Evolutionary conservation across 1,140 invertebrate species (phyloP).

Genomic region (Campoletis sonorensis): DNA sequence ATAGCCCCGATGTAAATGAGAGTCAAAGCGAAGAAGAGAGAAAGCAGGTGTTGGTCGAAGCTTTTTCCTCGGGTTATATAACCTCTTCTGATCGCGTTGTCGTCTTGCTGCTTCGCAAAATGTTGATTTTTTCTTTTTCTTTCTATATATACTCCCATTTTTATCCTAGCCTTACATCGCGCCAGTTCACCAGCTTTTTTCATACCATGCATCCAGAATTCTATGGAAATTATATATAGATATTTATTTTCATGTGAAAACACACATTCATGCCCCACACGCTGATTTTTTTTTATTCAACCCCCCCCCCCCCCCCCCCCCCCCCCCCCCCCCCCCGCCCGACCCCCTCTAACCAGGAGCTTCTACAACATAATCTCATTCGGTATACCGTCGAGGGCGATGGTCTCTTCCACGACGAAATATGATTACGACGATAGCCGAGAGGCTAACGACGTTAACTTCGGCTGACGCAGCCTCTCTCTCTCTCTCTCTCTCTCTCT

Average conservation of each 20-base stretch:
- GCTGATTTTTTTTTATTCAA: slow-evolving; percentile 18
- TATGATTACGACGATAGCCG: slow-evolving; percentile 65
- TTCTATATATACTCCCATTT: background rate
- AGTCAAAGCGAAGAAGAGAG: slow-evolving; percentile 51
- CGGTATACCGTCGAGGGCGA: slow-evolving; percentile 1
- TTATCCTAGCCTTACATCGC: background rate
- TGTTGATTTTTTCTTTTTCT: slow-evolving; percentile 21
- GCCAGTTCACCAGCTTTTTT: slow-evolving; percentile 17
- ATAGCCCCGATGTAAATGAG: slow-evolving; percentile 60
- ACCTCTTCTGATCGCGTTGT: too few relatives aligned
- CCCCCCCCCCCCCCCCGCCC: too few relatives aligned
- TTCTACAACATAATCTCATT: slow-evolving; percentile 43
- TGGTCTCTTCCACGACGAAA: slow-evolving; percentile 59
- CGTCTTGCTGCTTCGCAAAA: background rate
- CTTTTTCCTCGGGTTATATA: slow-evolving; percentile 10
- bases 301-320: too few relatives aligned
- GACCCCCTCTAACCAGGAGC: slow-evolving; percentile 38
- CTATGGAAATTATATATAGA: background rate
- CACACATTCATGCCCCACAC: background rate
- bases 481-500: too few relatives aligned
- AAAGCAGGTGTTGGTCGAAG: slow-evolving; percentile 38
- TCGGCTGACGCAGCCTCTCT: slow-evolving; percentile 58
- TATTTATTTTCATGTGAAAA: background rate
- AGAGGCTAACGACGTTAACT: slow-evolving; percentile 60
- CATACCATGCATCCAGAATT: background rate